Evolutionary conservation across 2,888 invertebrate genomes (phyloP), one percentile per base, ranked within the genome.

Genomic region (Cotesia congregata): DNA sequence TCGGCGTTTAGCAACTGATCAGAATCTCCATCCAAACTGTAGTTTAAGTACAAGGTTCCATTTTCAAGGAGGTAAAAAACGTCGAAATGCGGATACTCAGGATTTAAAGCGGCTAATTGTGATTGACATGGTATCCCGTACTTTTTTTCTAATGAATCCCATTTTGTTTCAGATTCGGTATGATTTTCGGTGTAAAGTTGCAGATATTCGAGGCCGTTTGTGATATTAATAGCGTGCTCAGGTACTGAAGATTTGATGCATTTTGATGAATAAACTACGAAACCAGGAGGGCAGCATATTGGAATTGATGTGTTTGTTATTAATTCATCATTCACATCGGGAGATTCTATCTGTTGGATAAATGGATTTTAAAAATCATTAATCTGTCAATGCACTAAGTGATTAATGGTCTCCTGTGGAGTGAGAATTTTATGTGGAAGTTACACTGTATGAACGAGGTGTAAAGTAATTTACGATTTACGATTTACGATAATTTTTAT

Each of bases 241-340:
- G 7, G 9, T 50, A 12, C 1, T 12, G 50, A 50, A 50, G 9
- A 1, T 68, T 15, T 1, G 70, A 74, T 6, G 77, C 82, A 82
- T 7, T n/a, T 68, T 1, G 74, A 61, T n/a, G 41, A 17, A 0
- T 41, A 38, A 12, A 82, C 76, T 76, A 83, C 83, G 9, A 76
- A 39, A 1, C 83, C 84, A 1, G 83, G 76, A 20, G 80, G 60
- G 78, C 86, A 86, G 79, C 86, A 86, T 67, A 85, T 78, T 40
- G 83, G 74, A 12, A 85, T 76, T 38, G 30, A 15, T 50, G 30
- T 7, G 7, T 60, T 72, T 30, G 30, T 30, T 62, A 62, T 62
- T 17, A 30, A 30, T 20, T 65, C 30, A 65, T 65, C 38, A 12
- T 65, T 65, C 0, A 30, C 30, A 30, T 30, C 4, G 30, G 30